Base-by-base conservation (phyloP, 2,888 invertebrate species). In the Drosophila mercatorum region DNA sequence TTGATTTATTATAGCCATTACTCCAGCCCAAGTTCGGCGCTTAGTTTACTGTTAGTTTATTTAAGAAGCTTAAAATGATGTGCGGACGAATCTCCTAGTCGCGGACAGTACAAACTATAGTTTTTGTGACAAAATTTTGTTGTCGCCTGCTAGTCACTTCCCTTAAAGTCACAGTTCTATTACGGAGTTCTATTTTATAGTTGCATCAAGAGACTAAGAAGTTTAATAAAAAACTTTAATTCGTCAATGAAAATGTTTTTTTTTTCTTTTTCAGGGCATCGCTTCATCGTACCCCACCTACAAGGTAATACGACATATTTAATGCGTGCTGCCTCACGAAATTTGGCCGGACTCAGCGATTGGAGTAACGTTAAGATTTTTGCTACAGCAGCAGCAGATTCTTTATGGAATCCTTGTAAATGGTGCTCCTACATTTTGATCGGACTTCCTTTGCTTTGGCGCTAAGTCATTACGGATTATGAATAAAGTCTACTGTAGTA, bases 321-420 rank as follows among this genome's bases (percentile, higher is more conserved):
- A 66, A 92, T 94, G 75, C 91, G 94, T 40, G 94, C 93, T 2
- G 94, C 94, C 46, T 93, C 94, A 1, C 92, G 92, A 57, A 95
- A 95, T 87, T 88, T 92, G 34, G 95, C 94, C 17, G 94, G 95
- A 28, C 89, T 94, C n/a, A 93, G 93, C 65, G 93, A 93, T 69
- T 93, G 92, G 92, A 92, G 92, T 38, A 80, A 79, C n/a, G 91
- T 92, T 61, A 91, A 90, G 75, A 89, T 78, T 31, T 93, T 92
- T 58, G 86, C 86, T 55, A 93, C 93, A 11, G 78, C 91, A 14
- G 74, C 80, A 8, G 91, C 86, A 52, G 91, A 84, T 55, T 56
- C 78, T 41, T 70, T 60, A 22, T 79, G 84, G 84, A 52, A 52
- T 12, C 36, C 71, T 11, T 14, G 62, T 10, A 28, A 43, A n/a